A percentile compares a stretch with the other conserved stretches of the same genome.
Conservation (phyloP, 2,797 vertebrate species). For the Pelobates cultripes region DNA sequence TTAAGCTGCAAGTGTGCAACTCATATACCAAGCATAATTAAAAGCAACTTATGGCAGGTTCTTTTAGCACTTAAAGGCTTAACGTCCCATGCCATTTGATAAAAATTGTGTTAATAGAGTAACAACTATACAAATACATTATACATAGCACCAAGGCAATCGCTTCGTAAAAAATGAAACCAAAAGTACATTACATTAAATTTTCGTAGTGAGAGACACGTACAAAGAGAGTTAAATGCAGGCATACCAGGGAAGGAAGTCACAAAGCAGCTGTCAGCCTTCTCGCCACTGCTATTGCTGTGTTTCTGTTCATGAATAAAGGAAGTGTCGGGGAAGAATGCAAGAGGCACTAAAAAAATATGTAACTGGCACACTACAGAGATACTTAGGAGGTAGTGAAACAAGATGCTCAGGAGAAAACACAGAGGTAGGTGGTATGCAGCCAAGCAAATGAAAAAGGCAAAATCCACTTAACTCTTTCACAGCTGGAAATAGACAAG, state of each 20-base stretch:
- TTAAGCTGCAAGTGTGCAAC: background rate
- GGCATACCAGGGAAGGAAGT: slow-evolving; percentile 48
- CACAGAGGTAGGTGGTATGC: slow-evolving; percentile 40
- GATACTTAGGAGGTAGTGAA: slow-evolving; percentile 52
- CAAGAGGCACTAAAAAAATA: slow-evolving; percentile 18
- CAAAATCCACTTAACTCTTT: slow-evolving; percentile 50
- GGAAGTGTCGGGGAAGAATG: slow-evolving; percentile 40
- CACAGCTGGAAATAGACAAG: slow-evolving; percentile 19
- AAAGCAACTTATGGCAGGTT: slow-evolving; percentile 20
- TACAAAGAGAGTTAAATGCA: slow-evolving; percentile 29
- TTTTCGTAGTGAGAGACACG: slow-evolving; percentile 19
- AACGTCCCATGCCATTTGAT: slow-evolving; percentile 35
- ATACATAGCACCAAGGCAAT: slow-evolving; percentile 25
- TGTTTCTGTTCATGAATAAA: slow-evolving; percentile 41
- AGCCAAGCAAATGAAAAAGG: slow-evolving; percentile 48
- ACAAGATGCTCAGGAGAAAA: slow-evolving; percentile 48
- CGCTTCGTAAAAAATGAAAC: slow-evolving; percentile 24
- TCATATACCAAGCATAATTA: background rate
- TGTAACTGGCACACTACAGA: slow-evolving; percentile 38
- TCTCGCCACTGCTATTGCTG: slow-evolving; percentile 35
- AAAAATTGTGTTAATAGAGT: slow-evolving; percentile 48
- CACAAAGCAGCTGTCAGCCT: slow-evolving; percentile 40
- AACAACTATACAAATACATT: slow-evolving; percentile 37
- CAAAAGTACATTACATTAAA: slow-evolving; percentile 31
- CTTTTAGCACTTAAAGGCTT: slow-evolving; percentile 38